Evolutionary conservation across 2,113 vertebrate genomes (phyloP).

Genomic region (Nymphicus hollandicus): DNA sequence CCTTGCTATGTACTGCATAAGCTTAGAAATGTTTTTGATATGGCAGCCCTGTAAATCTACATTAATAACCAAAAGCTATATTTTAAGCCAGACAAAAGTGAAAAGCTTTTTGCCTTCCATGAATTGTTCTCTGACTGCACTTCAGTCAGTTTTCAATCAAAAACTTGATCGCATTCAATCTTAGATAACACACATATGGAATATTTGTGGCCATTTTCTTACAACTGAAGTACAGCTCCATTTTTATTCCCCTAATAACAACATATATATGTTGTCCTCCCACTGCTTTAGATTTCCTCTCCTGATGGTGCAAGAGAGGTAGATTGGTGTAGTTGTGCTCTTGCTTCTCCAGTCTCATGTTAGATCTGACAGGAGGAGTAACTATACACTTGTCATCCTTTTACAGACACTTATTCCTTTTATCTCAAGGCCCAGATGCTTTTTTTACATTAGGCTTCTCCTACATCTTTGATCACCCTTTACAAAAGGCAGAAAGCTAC

Average conservation of each 20-base stretch:
- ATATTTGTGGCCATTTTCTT: not conserved
- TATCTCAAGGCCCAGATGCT: slow-evolving; percentile 5
- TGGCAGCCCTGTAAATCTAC: not conserved
- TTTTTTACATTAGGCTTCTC: slow-evolving; percentile 25
- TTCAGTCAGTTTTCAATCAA: not conserved
- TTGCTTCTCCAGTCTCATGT: not conserved
- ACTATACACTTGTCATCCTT: not conserved
- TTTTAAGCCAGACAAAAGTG: not conserved
- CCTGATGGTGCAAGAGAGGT: not conserved
- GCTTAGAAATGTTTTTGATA: not conserved
- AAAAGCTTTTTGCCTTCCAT: not conserved
- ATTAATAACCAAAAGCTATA: not conserved
- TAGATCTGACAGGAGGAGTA: slow-evolving; percentile 15
- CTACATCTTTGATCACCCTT: slow-evolving; percentile 67
- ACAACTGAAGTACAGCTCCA: not conserved
- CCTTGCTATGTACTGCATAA: not conserved
- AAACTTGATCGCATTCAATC: not conserved
- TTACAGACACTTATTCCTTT: slow-evolving; percentile 8
- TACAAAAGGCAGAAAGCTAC: slow-evolving; percentile 38
- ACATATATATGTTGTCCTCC: not conserved
- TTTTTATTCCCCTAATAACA: not conserved
- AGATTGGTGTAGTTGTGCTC: not conserved
- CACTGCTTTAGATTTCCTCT: not conserved
- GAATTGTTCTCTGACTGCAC: not conserved
- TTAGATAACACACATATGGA: not conserved